Evolutionary conservation across 2,113 vertebrate species (phyloP).

Genomic region (Speoplatyrhinus poulsoni): DNA sequence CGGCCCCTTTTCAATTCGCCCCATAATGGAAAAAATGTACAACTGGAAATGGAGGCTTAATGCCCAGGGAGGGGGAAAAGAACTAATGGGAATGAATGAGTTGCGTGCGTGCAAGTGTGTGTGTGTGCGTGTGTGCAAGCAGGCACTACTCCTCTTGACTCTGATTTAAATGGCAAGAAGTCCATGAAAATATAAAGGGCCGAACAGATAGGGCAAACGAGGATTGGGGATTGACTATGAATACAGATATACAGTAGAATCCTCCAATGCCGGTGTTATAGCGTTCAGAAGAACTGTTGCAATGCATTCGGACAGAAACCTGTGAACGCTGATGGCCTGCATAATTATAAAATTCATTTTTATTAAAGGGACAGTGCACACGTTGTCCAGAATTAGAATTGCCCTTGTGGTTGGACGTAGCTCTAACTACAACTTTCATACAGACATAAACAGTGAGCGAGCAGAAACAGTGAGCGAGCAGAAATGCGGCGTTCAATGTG

Average conservation of each 20-base stretch:
- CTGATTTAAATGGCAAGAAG: constrained; percentile 47
- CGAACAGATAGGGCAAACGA: constrained; percentile 48
- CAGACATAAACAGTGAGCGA: too few relatives aligned
- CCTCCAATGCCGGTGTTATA: background rate
- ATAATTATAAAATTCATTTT: too few relatives aligned
- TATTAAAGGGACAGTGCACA: too few relatives aligned
- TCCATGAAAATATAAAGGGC: constrained; percentile 49
- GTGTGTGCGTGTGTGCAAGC: constrained; percentile 28
- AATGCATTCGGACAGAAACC: too few relatives aligned
- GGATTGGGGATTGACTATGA: constrained; percentile 35
- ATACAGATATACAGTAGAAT: constrained; percentile 9
- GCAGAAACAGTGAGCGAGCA: too few relatives aligned
- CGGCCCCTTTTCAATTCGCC: constrained; percentile 73
- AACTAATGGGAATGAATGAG: constrained; percentile 63
- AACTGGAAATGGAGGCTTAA: constrained; percentile 74
- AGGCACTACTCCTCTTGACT: constrained; percentile 18
- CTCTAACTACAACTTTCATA: too few relatives aligned
- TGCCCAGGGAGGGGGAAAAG: constrained; percentile 55
- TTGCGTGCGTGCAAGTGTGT: constrained; percentile 44
- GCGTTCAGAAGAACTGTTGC: background rate
- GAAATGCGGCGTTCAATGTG: too few relatives aligned
- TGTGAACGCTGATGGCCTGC: too few relatives aligned
- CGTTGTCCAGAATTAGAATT: too few relatives aligned
- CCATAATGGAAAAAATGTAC: constrained; percentile 75
- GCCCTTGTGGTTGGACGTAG: too few relatives aligned